Conservation (phyloP, 2,113 vertebrate genomes). For the Poeciliopsis prolifica region DNA sequence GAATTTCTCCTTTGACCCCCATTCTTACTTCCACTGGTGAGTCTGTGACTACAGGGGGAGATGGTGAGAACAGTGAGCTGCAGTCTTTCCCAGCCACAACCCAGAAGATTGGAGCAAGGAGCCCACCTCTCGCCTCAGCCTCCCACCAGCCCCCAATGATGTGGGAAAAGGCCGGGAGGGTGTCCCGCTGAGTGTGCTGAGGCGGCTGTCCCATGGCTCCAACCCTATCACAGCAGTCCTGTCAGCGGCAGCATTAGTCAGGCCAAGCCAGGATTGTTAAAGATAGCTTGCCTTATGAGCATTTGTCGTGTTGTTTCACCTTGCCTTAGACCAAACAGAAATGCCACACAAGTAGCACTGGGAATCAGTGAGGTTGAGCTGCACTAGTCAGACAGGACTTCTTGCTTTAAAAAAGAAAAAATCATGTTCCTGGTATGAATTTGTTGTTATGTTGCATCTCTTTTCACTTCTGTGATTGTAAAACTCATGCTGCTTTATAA, state of each 20-base stretch:
- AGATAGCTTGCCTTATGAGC: slow-evolving; percentile 32
- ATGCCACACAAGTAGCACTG: slow-evolving; percentile 62
- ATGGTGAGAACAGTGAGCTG: slow-evolving; percentile 80
- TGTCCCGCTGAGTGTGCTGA: slow-evolving; percentile 63
- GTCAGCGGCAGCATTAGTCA: slow-evolving; percentile 21
- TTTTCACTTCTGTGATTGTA: not conserved
- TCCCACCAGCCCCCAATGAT: slow-evolving; percentile 59
- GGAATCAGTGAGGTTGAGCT: slow-evolving; percentile 33
- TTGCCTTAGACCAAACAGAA: slow-evolving; percentile 56
- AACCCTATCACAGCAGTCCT: slow-evolving; percentile 38
- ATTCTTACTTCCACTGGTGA: slow-evolving; percentile 41
- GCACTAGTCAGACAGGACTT: slow-evolving; percentile 42
- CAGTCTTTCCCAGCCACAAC: slow-evolving; percentile 81
- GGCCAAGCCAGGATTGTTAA: slow-evolving; percentile 42
- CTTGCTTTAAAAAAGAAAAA: slow-evolving; percentile 31
- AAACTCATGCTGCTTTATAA: slow-evolving; percentile 6
- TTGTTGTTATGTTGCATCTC: not conserved
- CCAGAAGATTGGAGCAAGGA: slow-evolving; percentile 74
- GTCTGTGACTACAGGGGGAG: slow-evolving; percentile 56
- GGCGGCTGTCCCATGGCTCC: slow-evolving; percentile 39
- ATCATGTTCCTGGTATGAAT: not conserved
- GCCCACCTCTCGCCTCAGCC: slow-evolving; percentile 67
- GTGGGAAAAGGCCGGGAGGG: slow-evolving; percentile 80
- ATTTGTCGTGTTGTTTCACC: slow-evolving; percentile 61
- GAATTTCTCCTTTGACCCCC: not conserved